These are phyloP conservation scores for Cotesia glomerata DNA, from an alignment of 1,140 invertebrate species.

Conservation along the genomic window DNA sequence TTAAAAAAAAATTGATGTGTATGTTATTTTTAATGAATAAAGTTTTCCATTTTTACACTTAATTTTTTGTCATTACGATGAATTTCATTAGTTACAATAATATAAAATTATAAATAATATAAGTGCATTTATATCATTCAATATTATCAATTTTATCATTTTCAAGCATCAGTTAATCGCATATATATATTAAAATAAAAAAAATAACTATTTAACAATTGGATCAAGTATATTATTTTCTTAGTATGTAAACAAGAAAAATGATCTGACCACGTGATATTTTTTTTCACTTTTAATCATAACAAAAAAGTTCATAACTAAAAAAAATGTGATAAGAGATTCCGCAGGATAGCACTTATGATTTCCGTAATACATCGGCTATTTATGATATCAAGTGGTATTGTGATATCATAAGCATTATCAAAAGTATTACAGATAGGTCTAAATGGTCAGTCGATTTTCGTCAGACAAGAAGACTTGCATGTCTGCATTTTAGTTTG, in stretches of 20 bases:
- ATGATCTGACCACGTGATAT: not conserved
- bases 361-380: conserved; percentile 22
- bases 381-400: conserved; percentile 28
- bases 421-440: conserved; percentile 20
- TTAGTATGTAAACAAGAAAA: not conserved
- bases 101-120: no score
- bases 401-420: conserved; percentile 24
- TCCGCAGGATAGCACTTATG: conserved; percentile 26
- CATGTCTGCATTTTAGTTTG: not conserved
- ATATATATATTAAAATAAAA: not conserved
- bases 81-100: no score
- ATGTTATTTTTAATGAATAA: no score
- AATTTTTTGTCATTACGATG: not conserved
- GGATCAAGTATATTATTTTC: not conserved
- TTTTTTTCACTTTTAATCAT: not conserved
- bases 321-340: conserved; percentile 31
- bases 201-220: not conserved
- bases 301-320: conserved; percentile 18
- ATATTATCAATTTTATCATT: no score
- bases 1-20: no score
- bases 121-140: no score
- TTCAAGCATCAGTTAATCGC: no score
- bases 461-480: not conserved
- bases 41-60: not conserved
- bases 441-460: conserved; percentile 2